Conservation (phyloP, 2,797 vertebrate genomes). For the Sternarchorhynchus goeldii region DNA sequence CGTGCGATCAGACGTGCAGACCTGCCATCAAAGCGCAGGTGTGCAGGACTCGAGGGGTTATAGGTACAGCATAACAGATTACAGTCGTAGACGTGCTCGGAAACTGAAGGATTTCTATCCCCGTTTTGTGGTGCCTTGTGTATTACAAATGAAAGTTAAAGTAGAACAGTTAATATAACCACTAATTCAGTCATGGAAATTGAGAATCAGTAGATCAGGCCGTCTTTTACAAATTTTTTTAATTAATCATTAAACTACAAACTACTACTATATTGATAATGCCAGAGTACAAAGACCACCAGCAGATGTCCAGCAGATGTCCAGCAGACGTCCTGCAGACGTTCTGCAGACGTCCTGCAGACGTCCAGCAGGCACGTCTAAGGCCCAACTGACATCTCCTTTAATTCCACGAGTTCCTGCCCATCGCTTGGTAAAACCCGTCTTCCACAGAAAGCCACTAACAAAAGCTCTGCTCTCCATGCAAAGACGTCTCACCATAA, state of each 20-base stretch:
- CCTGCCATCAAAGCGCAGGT: constrained; percentile 38
- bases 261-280: too few species aligned
- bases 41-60: constrained; percentile 19
- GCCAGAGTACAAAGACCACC: too few species aligned
- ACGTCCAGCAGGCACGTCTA: constrained; percentile 60
- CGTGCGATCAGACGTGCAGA: constrained; percentile 35
- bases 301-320: too few species aligned
- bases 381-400: constrained; percentile 62
- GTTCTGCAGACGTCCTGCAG: constrained; percentile 59
- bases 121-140: neutral
- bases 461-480: constrained; percentile 51
- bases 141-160: neutral
- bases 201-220: too few species aligned
- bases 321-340: constrained; percentile 16
- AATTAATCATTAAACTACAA: neutral
- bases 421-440: constrained; percentile 74
- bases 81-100: constrained; percentile 15
- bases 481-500: constrained; percentile 51
- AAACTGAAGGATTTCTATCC: constrained; percentile 10
- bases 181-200: neutral
- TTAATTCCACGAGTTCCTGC: constrained; percentile 59
- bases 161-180: neutral
- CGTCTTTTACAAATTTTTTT: neutral
- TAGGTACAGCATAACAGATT: constrained; percentile 21
- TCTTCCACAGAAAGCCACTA: constrained; percentile 55